Conservation (phyloP, 2,888 invertebrate species). For the Pachliopta kotzebuea region DNA sequence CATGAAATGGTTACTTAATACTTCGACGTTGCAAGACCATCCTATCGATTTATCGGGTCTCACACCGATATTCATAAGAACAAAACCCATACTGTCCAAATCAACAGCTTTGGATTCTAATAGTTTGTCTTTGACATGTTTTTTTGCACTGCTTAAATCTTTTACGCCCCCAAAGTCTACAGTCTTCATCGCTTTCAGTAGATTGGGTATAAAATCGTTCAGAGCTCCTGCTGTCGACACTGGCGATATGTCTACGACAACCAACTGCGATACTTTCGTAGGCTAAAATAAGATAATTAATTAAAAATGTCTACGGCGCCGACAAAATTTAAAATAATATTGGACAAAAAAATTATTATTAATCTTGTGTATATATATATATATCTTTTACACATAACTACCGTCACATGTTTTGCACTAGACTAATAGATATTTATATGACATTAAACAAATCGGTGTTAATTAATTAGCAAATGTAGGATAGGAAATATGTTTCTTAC, state of each 20-base stretch:
- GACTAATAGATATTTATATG: too few relatives aligned
- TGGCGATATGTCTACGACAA: conserved; percentile 87
- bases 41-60: conserved; percentile 43
- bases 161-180: conserved; percentile 76
- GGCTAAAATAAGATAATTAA: conserved; percentile 61
- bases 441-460: too few relatives aligned
- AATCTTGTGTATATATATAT: too few relatives aligned
- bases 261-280: conserved; percentile 77
- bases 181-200: conserved; percentile 77
- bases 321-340: too few relatives aligned
- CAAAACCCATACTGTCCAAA: conserved; percentile 40
- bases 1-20: conserved; percentile 42
- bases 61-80: conserved; percentile 53
- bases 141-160: conserved; percentile 81
- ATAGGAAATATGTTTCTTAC: too few relatives aligned
- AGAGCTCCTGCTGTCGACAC: conserved; percentile 73
- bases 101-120: conserved; percentile 40
- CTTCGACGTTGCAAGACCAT: conserved; percentile 55
- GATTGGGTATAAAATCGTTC: conserved; percentile 75
- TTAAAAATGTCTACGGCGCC: too few relatives aligned
- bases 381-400: too few relatives aligned
- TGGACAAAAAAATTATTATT: too few relatives aligned
- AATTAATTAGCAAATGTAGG: too few relatives aligned
- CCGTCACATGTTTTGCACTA: too few relatives aligned
- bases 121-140: conserved; percentile 49